Base-by-base conservation (phyloP, 2,113 vertebrate genomes). In the Limanda limanda region DNA sequence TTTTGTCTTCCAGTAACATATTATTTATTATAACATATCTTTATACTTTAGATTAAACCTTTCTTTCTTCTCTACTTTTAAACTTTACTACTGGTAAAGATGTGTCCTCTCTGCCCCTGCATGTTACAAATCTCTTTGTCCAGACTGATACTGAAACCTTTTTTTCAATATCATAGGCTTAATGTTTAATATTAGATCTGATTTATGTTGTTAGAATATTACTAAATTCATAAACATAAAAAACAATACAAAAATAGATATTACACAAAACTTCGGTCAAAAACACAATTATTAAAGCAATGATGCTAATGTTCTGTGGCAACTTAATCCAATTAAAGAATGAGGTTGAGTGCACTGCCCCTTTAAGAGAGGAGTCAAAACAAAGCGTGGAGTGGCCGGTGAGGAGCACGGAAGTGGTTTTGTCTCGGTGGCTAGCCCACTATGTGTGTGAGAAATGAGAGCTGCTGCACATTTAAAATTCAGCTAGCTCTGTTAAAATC, bases 291-390 rank as follows among this genome's bases (percentile, higher is more conserved):
- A 20, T 6, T 25, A 52, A 21, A 6, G 40, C 13, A 1, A 9
- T 23, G 10, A 69, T 13, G 70, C 4, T 58, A 42, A 42, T 31
- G 7, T 18, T 25, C 25, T n/a, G 1, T 18, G 15, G 48, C 11
- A 12, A 35, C 1, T 57, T 13, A 57, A 40, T 55, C 27, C 24
- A 27, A 45, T 64, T 37, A 8, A 62, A 42, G 45, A 10, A 3
- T 1, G 15, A 68, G 17, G 8, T 4, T 57, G 20, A 24, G 71
- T 45, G 75, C 55, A 57, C 87, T 90, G 86, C 17, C 66, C 81
- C 91, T 93, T 93, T 93, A 93, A 93, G 90, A 52, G 73, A 79
- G 79, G 40, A 90, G 90, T 89, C 92, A 91, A 91, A 93, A 93
- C 91, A 93, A 90, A 92, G 91, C 89, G 78, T 93, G 89, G 35